Evolutionary conservation across 2,113 vertebrate species (phyloP), one percentile per base, ranked within the genome.

Genomic region (Acinonyx jubatus): DNA sequence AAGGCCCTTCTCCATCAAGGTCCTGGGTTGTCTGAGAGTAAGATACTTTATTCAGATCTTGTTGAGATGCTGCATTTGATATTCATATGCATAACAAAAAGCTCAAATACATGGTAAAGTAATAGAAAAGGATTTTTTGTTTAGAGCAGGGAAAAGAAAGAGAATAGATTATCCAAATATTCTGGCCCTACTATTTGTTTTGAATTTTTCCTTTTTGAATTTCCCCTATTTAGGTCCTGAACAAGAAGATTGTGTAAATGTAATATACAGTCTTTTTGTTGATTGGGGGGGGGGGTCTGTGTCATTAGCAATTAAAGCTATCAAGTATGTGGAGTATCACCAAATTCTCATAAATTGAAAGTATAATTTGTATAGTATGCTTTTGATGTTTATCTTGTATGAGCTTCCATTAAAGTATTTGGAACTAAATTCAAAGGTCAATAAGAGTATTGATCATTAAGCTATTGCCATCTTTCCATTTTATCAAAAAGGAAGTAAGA

Each of bases 391-490:
- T 90, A 97, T 97, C 80, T 98, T 97, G 93, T 91, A 41, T 65
- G 57, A 78, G 79, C 57, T 94, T 86, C 65, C 82, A 74, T 1
- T 63, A 57, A 71, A 74, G 41, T 78, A 79, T 87, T 89, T 87
- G 78, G 52, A 96, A 89, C 18, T 86, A 86, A 97, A 79, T 16
- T 57, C 66, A 83, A 41, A 14, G 19, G 65, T 31, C 21, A 69
- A 88, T 98, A 96, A 83, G 96, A 97, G 78, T 86, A 81, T 38
- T 96, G 98, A 96, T 94, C 92, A 92, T 95, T 81, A 92, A 97
- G 65, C 96, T 78, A 95, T 57, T 95, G 76, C 71, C 79, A 79
- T 61, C 91, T 29, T 95, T 79, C n/a, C 82, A 50, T 18, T 82
- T 93, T 85, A 69, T 74, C 82, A 69, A 88, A 90, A 98, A 89